Conservation (phyloP, 2,113 vertebrate species). For the Seriola aureovittata region DNA sequence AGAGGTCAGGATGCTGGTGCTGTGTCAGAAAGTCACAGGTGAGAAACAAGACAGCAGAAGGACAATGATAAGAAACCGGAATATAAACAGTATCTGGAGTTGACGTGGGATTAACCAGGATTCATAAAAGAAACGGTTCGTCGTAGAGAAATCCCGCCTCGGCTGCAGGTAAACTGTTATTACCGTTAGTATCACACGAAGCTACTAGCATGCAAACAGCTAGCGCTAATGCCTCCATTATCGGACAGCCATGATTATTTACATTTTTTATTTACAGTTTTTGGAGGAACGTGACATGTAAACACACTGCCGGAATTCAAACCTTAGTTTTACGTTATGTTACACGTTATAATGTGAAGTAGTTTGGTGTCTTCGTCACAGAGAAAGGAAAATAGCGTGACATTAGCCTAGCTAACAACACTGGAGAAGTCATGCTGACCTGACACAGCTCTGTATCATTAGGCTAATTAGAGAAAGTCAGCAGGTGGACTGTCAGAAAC, state of each 20-base stretch:
- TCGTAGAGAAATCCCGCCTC: too few species aligned
- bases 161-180: slow-evolving; percentile 15
- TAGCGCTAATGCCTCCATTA: neutral
- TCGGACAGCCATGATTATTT: neutral
- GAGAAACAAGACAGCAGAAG: neutral
- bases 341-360: neutral
- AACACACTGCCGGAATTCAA: too few species aligned
- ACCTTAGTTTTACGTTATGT: neutral
- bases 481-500: too few species aligned
- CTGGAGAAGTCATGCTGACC: neutral
- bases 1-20: slow-evolving; percentile 2
- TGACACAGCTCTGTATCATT: neutral
- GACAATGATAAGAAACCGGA: neutral
- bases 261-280: neutral
- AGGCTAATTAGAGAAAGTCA: neutral
- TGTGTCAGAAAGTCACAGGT: neutral
- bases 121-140: neutral
- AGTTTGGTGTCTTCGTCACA: neutral
- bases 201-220: slow-evolving; percentile 7
- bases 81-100: fast-evolving
- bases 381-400: neutral
- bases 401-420: neutral
- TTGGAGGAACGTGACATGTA: fast-evolving
- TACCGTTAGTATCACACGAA: neutral
- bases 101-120: neutral